Base-by-base conservation (phyloP, 2,888 invertebrate genomes). In the Lithophane ornitopus region DNA sequence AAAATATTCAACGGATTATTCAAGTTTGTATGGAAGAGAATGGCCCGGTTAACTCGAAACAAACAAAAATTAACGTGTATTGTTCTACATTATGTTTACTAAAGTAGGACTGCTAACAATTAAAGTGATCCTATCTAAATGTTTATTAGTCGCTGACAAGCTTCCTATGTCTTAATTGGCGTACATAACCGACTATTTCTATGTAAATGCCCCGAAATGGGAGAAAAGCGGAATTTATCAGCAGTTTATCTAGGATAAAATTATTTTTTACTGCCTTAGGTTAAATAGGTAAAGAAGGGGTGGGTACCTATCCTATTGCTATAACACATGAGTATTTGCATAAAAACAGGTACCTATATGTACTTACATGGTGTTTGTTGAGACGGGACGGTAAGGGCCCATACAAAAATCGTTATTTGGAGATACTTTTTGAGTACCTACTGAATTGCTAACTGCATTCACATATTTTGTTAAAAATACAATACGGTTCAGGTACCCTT, bases 101-200 rank as follows among this genome's bases (percentile, higher is more conserved):
- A 70, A 68, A 80, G 44, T 63, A 44, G 54, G 52, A 58, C 59
- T 54, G 44, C 59, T 67, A 56, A 65, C 62, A 65, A 69, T 70
- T 65, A 85, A 70, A 73, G 22, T 69, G 82, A 74, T 82, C 56
- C 63, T 82, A 85, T 85, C 85, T 76, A 66, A 82, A 85, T 69
- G 82, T 85, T 82, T 82, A 74, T 82, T 77, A 77, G 68, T 65
- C 56, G 67, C 59, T 72, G 77, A 82, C 72, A 69, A 77, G 70
- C 77, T 77, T 61, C 70, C 70, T 61, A 84, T 67, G 70, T 77
- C 83, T 74, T 71, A 85, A 83, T 83, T 85, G 83, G 69, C 49
- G 39, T 63, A 85, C 68, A 59, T 44, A 85, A 72, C 26, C 3
- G 69, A 74, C 86, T 72, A 78, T 83, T 85, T 78, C 63, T 78